phyloP scores from a whole-genome alignment of 1,140 invertebrate species.

The Wiebesia pumilae region DNA sequence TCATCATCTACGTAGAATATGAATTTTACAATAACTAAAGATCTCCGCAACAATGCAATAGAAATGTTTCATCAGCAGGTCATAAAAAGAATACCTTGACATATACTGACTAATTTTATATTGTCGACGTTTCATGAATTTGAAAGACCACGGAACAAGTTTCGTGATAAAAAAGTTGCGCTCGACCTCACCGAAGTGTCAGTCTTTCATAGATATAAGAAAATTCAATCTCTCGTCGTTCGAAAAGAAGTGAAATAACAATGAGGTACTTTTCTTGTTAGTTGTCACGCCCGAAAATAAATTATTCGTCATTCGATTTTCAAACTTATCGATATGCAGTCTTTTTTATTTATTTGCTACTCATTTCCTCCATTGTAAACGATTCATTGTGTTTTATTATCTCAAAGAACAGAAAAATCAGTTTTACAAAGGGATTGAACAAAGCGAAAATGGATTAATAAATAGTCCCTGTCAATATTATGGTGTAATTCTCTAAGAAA shows the following conservation, averaged over 20 bases:
- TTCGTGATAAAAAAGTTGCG: slow-evolving; percentile 66
- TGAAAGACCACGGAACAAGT: slow-evolving; percentile 56
- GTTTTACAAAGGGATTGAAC: not conserved
- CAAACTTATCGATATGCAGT: not conserved
- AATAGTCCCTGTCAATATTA: slow-evolving; percentile 57
- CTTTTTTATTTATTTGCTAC: not conserved
- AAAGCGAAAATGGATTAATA: slow-evolving; percentile 54
- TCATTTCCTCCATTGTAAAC: not conserved
- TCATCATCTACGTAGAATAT: not conserved
- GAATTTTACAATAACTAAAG: not conserved
- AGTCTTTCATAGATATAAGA: slow-evolving; percentile 52
- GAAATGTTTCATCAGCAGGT: not conserved
- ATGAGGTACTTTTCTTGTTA: not conserved
- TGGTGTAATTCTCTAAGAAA: slow-evolving; percentile 56
- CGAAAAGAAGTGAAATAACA: slow-evolving; percentile 24
- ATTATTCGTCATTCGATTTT: slow-evolving; percentile 27
- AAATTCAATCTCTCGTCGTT: not conserved
- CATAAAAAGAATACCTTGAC: slow-evolving; percentile 38
- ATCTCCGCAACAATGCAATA: not conserved
- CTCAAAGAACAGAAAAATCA: not conserved
- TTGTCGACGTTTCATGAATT: slow-evolving; percentile 58
- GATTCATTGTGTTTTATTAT: not conserved
- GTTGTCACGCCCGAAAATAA: not conserved
- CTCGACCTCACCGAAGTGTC: slow-evolving; percentile 54
- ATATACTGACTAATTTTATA: slow-evolving; percentile 60